Evolutionary conservation across 35 echinoderm and acorn worm species (phyloP).

Genomic region (Apostichopus japonicus): DNA sequence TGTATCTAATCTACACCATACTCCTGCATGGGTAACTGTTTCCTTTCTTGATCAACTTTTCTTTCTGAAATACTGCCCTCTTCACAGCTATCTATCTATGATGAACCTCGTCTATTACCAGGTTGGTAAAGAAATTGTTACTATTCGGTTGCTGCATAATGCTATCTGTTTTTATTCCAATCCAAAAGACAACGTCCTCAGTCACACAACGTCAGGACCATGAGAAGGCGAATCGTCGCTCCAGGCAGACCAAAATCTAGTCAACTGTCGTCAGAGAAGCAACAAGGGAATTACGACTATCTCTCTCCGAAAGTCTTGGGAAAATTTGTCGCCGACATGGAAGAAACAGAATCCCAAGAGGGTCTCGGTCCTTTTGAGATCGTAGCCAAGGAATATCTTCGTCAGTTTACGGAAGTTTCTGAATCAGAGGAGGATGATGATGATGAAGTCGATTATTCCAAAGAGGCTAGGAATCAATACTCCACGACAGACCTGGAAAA

Average conservation of each 20-base stretch:
- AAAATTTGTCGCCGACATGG: slow-evolving; percentile 55
- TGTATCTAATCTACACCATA: no score
- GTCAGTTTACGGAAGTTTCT: slow-evolving; percentile 33
- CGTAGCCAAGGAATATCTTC: slow-evolving; percentile 48
- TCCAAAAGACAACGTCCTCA: neutral
- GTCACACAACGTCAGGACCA: neutral
- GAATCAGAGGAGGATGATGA: slow-evolving; percentile 44
- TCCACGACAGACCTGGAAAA: slow-evolving; percentile 49
- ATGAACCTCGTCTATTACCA: no score
- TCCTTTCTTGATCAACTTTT: no score
- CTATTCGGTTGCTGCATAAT: neutral
- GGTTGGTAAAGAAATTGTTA: neutral
- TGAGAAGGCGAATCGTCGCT: neutral
- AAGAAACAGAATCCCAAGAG: neutral
- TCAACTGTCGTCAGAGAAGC: slow-evolving; percentile 43
- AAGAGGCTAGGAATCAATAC: neutral
- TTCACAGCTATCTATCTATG: no score
- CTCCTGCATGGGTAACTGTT: no score
- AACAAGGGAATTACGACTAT: slow-evolving; percentile 51
- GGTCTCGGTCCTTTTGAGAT: slow-evolving; percentile 86
- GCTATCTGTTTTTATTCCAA: no score
- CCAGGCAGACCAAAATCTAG: slow-evolving; percentile 31
- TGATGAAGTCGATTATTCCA: slow-evolving; percentile 5
- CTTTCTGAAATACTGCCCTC: no score
- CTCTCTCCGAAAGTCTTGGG: slow-evolving; percentile 78